A percentile compares a stretch with the other conserved stretches of the same genome.
phyloP scores from a whole-genome alignment of 2,113 vertebrate genomes.

The Corydoras maculifer region DNA sequence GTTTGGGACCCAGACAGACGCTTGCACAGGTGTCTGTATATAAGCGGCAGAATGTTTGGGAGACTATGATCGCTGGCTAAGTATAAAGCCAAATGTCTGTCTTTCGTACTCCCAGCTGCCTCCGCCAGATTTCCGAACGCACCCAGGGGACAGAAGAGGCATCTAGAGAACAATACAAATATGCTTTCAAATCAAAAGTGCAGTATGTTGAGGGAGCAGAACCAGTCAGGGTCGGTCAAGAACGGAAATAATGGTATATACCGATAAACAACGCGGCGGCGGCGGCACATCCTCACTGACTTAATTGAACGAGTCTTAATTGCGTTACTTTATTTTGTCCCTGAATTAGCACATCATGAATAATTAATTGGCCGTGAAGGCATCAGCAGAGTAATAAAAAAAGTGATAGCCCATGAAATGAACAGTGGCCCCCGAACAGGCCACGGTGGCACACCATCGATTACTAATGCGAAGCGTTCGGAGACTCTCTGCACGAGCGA shows the following conservation, averaged over 20 bases:
- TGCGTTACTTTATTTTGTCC: slow-evolving; percentile 64
- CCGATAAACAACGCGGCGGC: slow-evolving; percentile 37
- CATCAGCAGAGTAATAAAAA: slow-evolving; percentile 68
- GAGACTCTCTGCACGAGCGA: slow-evolving; percentile 43
- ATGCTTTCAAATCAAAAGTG: slow-evolving; percentile 48
- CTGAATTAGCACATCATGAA: slow-evolving; percentile 68
- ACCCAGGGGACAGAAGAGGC: slow-evolving; percentile 48
- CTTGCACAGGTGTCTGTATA: slow-evolving; percentile 60
- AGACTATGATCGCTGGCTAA: slow-evolving; percentile 51
- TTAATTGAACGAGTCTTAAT: slow-evolving; percentile 52
- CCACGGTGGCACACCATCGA: slow-evolving; percentile 46
- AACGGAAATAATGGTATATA: slow-evolving; percentile 27
- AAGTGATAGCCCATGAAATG: slow-evolving; percentile 72
- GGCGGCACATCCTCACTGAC: slow-evolving; percentile 29
- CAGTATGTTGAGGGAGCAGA: slow-evolving; percentile 25
- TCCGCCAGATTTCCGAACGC: slow-evolving; percentile 43
- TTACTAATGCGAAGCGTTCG: slow-evolving; percentile 46
- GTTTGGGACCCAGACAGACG: slow-evolving; percentile 58
- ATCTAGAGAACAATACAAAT: slow-evolving; percentile 54
- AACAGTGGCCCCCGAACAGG: slow-evolving; percentile 55
- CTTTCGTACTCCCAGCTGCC: slow-evolving; percentile 43
- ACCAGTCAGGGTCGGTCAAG: slow-evolving; percentile 12
- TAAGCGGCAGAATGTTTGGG: slow-evolving; percentile 29
- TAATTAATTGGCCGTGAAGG: slow-evolving; percentile 70
- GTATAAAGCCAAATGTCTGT: slow-evolving; percentile 46